Evolutionary conservation across 2,113 vertebrate species (phyloP), one percentile per base, ranked within the genome.

Genomic region (Willisornis vidua): DNA sequence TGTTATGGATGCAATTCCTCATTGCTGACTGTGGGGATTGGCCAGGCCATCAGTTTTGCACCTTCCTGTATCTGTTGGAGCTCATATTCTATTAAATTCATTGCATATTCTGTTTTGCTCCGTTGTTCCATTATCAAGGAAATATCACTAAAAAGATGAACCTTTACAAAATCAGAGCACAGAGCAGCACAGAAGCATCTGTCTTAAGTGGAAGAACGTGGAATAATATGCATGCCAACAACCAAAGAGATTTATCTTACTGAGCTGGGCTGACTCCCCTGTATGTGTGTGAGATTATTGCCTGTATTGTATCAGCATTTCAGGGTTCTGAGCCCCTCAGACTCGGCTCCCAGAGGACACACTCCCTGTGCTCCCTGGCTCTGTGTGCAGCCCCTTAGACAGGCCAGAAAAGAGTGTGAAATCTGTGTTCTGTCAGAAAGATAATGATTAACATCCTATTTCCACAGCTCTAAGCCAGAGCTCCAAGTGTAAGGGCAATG

Each of bases 361-460:
- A 0, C 7, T 25, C 66, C 75, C 43, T 10, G 11, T 26, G 93
- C 54, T n/a, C 71, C 71, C 22, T 9, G 15, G 31, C 54, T 74
- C 63, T 55, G 25, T 35, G 35, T 35, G 45, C 62, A 87, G 52
- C 10, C 49, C 41, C 62, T 63, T 14, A 5, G 12, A 5, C 2
- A 2, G 52, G 45, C 31, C 19, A 46, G 54, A 29, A 19, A 57
- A 49, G 73, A 23, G 45, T 1, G 16, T 80, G 92, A 83, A 70
- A 93, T 74, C 10, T 54, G 5, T 66, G 54, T 87, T 87, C 33
- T 86, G 83, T 83, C 68, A 63, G 37, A 63, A 51, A 80, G 85
- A 62, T 77, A 86, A 62, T 80, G 94, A 93, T 94, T 71, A 94
- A 90, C 82, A 77, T 65, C 71, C 39, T 83, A 58, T 89, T 87